A percentile compares a stretch with the other conserved stretches of the same genome.
Conservation (phyloP, 2,113 vertebrate genomes). For the Dascyllus trimaculatus region DNA sequence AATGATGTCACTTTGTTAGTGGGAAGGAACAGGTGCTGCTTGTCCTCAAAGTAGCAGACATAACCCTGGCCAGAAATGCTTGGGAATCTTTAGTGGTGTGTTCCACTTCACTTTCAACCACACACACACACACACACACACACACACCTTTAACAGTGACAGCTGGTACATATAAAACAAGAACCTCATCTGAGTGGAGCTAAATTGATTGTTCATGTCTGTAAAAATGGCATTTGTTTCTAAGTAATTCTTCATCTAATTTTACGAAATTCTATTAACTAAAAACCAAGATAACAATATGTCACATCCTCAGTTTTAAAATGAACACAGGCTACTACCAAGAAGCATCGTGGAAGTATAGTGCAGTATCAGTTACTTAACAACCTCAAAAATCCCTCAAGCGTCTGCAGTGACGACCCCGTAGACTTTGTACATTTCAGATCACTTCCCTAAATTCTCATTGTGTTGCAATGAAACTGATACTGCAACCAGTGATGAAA, state of each 20-base stretch:
- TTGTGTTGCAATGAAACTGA: constrained; percentile 14
- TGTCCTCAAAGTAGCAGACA: constrained; percentile 51
- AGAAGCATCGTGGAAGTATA: constrained; percentile 17
- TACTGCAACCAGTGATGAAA: constrained; percentile 15
- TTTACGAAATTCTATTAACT: background rate
- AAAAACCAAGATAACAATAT: background rate
- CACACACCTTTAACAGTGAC: constrained; percentile 17
- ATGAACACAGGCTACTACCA: constrained; percentile 22
- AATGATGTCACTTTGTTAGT: constrained; percentile 61
- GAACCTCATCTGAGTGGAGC: constrained; percentile 23
- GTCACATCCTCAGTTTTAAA: constrained; percentile 7
- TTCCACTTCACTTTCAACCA: constrained; percentile 5
- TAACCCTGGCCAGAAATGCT: constrained; percentile 42
- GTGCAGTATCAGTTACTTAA: background rate
- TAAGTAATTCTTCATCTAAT: constrained; percentile 9
- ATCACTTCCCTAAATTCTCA: constrained; percentile 36
- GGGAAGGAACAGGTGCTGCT: constrained; percentile 72
- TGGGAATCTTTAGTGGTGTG: constrained; percentile 32
- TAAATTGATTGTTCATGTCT: constrained; percentile 17
- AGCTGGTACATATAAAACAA: constrained; percentile 45
- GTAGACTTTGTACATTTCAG: background rate
- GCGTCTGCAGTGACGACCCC: background rate
- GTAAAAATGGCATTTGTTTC: background rate
- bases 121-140: background rate
- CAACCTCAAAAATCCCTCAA: background rate